A percentile compares a stretch with the other conserved stretches of the same genome.
Conservation (phyloP, 2,888 invertebrate species). For the Heliconius sara region DNA sequence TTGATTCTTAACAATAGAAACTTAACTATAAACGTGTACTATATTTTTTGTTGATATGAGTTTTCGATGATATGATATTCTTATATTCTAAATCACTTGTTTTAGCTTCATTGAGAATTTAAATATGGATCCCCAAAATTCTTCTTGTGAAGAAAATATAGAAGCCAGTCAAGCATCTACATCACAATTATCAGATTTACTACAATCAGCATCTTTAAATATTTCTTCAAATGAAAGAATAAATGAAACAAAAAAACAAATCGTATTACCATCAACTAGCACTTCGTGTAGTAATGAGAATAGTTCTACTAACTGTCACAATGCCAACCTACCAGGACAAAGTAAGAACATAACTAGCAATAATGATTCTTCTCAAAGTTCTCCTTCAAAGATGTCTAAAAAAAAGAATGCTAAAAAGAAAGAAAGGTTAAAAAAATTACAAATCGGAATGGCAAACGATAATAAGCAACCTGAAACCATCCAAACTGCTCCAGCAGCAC, state of each 20-base stretch:
- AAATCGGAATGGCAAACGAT: conserved; percentile 56
- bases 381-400: conserved; percentile 49
- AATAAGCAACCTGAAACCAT: conserved; percentile 48
- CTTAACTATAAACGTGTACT: conserved; percentile 3
- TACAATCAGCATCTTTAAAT: conserved; percentile 17
- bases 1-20: conserved; percentile 1
- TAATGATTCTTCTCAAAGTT: conserved; percentile 20
- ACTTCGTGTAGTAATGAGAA: not conserved
- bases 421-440: conserved; percentile 62
- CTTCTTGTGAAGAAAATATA: conserved; percentile 30
- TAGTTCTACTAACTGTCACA: conserved; percentile 1
- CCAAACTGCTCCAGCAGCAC: conserved; percentile 48
- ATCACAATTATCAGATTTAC: conserved; percentile 37
- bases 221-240: conserved; percentile 10
- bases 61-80: not conserved
- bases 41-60: not conserved
- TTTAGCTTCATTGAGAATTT: conserved; percentile 10
- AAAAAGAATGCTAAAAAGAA: conserved; percentile 68
- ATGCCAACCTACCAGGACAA: conserved; percentile 23
- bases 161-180: conserved; percentile 43
- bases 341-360: conserved; percentile 36
- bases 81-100: conserved; percentile 30
- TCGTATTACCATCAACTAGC: not conserved
- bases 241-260: not conserved
- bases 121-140: conserved; percentile 2